phyloP scores from a whole-genome alignment of 2,113 vertebrate genomes.

The Falcunculus frontatus region DNA sequence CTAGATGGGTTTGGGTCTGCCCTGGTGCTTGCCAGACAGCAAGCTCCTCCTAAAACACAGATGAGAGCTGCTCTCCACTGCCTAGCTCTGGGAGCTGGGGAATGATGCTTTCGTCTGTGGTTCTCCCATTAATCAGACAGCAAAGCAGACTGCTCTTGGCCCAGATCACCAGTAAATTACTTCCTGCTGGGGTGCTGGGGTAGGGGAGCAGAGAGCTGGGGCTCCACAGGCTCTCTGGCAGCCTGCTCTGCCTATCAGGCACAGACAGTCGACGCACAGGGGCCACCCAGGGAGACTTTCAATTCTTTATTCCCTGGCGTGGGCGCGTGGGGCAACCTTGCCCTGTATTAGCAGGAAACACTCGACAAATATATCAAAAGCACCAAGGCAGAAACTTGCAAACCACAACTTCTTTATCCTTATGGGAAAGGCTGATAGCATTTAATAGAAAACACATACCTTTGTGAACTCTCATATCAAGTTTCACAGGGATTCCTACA shows the following conservation, averaged over 20 bases:
- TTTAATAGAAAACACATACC: neutral
- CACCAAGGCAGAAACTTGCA: slow-evolving; percentile 14
- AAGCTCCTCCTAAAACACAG: neutral
- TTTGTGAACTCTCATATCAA: neutral
- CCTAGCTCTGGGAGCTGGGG: rapidly evolving
- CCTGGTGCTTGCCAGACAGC: neutral
- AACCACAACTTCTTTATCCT: neutral
- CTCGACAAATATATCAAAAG: neutral
- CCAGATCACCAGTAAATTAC: slow-evolving; percentile 7
- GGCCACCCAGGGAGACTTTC: slow-evolving; percentile 29
- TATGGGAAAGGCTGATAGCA: neutral
- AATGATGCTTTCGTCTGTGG: neutral
- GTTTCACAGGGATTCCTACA: neutral
- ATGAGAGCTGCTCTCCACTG: rapidly evolving
- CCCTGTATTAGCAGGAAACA: neutral
- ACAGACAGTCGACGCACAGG: neutral
- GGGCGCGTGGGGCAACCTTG: neutral
- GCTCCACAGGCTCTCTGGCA: neutral
- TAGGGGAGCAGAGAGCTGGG: neutral
- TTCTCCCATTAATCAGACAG: neutral
- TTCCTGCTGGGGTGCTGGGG: neutral
- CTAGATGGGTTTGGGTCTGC: neutral
- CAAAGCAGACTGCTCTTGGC: neutral
- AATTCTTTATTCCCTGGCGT: neutral
- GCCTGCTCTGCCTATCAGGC: slow-evolving; percentile 9